Conservation (phyloP, 2,888 invertebrate genomes). For the Electrophaes corylata region DNA sequence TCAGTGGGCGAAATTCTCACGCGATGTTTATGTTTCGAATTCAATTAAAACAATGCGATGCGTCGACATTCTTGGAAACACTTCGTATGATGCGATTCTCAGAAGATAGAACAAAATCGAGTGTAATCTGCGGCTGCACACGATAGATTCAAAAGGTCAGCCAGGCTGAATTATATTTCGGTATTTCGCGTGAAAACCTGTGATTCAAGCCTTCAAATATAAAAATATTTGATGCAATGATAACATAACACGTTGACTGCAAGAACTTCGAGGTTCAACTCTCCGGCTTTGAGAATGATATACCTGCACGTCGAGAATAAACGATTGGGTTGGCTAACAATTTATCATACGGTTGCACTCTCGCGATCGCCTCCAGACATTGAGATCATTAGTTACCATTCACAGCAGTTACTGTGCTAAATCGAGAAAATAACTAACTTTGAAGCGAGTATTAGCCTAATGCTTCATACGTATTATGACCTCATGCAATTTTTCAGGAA, state of each 20-base stretch:
- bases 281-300: slow-evolving; percentile 47
- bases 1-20: slow-evolving; percentile 65
- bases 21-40: slow-evolving; percentile 59
- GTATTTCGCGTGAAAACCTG: slow-evolving; percentile 8
- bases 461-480: slow-evolving; percentile 32
- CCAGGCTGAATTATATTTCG: slow-evolving; percentile 12
- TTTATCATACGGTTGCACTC: slow-evolving; percentile 64
- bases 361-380: slow-evolving; percentile 59
- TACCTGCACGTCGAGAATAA: slow-evolving; percentile 56
- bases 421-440: slow-evolving; percentile 61
- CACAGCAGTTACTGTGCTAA: slow-evolving; percentile 69
- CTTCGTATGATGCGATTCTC: slow-evolving; percentile 22
- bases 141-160: slow-evolving; percentile 18
- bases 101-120: slow-evolving; percentile 17
- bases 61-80: slow-evolving; percentile 49
- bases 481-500: slow-evolving; percentile 32
- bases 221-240: slow-evolving; percentile 39
- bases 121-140: slow-evolving; percentile 16
- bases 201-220: slow-evolving; percentile 27
- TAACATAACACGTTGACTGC: slow-evolving; percentile 40
- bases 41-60: slow-evolving; percentile 56
- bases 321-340: slow-evolving; percentile 60
- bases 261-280: slow-evolving; percentile 40
- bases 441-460: slow-evolving; percentile 49
- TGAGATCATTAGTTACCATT: slow-evolving; percentile 69